Percentiles rank a stretch among this genome's conserved stretches.
These are phyloP conservation scores for Acridotheres tristis DNA, from an alignment of 2,797 vertebrate genomes.

Conservation along the genomic window DNA sequence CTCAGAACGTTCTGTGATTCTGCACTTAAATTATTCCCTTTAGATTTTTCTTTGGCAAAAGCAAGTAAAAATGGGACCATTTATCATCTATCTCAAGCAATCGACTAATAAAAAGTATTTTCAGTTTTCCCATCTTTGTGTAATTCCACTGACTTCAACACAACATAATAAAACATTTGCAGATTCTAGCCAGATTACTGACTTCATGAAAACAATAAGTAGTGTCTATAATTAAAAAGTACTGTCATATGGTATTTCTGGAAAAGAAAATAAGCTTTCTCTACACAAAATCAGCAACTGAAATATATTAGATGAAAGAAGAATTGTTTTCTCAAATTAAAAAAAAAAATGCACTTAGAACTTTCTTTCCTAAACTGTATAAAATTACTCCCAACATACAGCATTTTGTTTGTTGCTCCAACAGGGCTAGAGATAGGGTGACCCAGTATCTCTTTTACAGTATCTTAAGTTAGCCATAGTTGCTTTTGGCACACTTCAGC, in stretches of 20 bases:
- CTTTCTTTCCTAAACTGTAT: not conserved
- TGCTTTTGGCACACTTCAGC: not conserved
- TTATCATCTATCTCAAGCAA: not conserved
- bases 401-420: not conserved
- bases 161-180: not conserved
- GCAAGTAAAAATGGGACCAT: not conserved
- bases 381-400: not conserved
- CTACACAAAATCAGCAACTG: not conserved
- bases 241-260: not conserved
- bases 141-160: not conserved
- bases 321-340: not conserved
- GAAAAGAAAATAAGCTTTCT: not conserved
- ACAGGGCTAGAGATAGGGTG: not conserved
- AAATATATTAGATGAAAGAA: not conserved
- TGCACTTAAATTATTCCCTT: not conserved
- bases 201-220: not conserved
- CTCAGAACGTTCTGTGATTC: not conserved
- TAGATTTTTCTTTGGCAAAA: not conserved
- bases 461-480: not conserved
- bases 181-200: not conserved
- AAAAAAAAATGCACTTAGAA: not conserved
- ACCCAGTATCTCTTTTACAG: not conserved
- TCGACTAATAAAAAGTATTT: not conserved
- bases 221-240: not conserved
- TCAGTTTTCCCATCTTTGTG: not conserved